A percentile compares a stretch with the other conserved stretches of the same genome.
Evolutionary conservation across 35 echinoderm and acorn worm species (phyloP).

Genomic region (Holothuria glaberrima): DNA sequence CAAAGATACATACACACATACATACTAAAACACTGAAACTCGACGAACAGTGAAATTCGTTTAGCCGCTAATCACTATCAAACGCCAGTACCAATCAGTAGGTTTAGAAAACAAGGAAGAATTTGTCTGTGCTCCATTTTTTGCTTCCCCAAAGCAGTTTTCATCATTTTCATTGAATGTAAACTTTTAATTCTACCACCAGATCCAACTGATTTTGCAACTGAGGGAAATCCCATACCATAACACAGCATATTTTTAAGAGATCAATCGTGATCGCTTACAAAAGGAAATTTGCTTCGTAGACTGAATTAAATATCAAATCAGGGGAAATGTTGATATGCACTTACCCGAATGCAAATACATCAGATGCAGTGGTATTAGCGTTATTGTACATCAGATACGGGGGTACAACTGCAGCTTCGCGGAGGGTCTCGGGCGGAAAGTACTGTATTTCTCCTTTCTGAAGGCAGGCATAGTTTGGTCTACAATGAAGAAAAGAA

Average conservation of each 20-base stretch:
- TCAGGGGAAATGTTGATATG: background rate
- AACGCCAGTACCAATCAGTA: too few relatives aligned
- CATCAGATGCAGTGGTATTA: conserved; percentile 72
- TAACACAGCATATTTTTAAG: background rate
- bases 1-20: background rate
- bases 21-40: background rate
- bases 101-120: too few relatives aligned
- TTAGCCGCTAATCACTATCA: background rate
- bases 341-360: conserved; percentile 91
- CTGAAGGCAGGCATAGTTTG: conserved; percentile 75
- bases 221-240: background rate
- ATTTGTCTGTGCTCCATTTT: too few relatives aligned
- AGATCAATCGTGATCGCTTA: background rate
- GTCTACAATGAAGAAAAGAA: conserved; percentile 46
- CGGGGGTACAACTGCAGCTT: conserved; percentile 63
- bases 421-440: conserved; percentile 73
- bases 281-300: too few relatives aligned
- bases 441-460: conserved; percentile 76
- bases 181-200: too few relatives aligned
- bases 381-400: conserved; percentile 52
- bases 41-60: background rate
- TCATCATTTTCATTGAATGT: too few relatives aligned
- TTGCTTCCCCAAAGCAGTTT: too few relatives aligned
- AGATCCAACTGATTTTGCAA: too few relatives aligned
- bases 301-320: background rate